Percentiles rank a stretch among this genome's conserved stretches.
These are phyloP conservation scores for Perognathus longimembris DNA, from an alignment of 2,113 vertebrate species.

Conservation along the genomic window DNA sequence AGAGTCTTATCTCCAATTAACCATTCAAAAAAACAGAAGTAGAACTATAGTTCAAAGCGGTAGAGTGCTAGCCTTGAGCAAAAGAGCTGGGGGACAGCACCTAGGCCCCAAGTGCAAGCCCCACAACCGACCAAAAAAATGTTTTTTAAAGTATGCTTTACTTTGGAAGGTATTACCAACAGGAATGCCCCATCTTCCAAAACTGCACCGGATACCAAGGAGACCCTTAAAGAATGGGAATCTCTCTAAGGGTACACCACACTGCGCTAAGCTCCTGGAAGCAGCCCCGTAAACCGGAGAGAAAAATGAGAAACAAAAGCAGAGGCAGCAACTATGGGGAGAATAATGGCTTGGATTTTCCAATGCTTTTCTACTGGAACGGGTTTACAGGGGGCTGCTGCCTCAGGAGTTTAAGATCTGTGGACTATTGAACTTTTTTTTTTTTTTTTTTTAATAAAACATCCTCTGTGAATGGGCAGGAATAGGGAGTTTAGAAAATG, in stretches of 20 bases:
- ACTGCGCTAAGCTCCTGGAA: background rate
- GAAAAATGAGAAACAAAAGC: background rate
- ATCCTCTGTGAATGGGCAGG: background rate
- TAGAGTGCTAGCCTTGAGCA: too few species aligned
- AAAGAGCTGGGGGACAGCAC: too few species aligned
- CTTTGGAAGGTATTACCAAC: background rate
- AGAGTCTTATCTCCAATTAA: too few species aligned
- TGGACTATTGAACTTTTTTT: background rate
- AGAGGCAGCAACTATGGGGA: background rate
- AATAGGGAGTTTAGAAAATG: slow-evolving; percentile 41
- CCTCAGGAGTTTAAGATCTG: slow-evolving; percentile 13
- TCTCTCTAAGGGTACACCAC: background rate
- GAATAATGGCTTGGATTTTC: background rate
- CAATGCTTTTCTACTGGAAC: background rate
- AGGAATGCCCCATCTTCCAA: background rate
- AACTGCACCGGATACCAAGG: background rate
- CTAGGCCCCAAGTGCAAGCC: too few species aligned
- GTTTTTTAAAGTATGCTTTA: background rate
- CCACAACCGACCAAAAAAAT: too few species aligned
- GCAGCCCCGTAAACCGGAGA: background rate
- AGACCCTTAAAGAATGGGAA: background rate
- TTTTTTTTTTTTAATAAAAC: background rate
- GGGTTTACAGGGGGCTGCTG: background rate
- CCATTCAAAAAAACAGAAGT: too few species aligned
- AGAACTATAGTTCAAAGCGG: too few species aligned